phyloP scores from a whole-genome alignment of 2,113 vertebrate genomes.

The Hemiprocne comata region DNA sequence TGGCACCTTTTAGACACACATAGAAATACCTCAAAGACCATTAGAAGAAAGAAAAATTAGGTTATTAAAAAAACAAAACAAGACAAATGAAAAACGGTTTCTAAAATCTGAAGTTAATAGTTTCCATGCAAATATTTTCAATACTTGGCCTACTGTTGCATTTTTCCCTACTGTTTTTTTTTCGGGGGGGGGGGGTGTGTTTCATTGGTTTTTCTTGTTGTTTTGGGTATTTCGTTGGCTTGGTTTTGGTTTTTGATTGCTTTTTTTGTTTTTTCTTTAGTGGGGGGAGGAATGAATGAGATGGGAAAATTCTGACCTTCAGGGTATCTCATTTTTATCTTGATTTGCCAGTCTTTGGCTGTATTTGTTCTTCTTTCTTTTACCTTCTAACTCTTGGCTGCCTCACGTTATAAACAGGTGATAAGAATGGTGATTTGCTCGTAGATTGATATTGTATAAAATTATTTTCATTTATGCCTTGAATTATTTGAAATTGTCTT shows the following conservation, averaged over 20 bases:
- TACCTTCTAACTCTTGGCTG: not conserved
- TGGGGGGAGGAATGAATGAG: fast-evolving
- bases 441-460: not conserved
- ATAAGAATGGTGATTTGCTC: not conserved
- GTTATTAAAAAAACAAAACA: not conserved
- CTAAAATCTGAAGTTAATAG: not conserved
- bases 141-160: not conserved
- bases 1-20: not conserved
- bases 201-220: too few relatives aligned
- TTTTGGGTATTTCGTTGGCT: too few relatives aligned
- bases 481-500: not conserved
- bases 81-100: not conserved
- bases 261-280: not conserved
- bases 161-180: fast-evolving
- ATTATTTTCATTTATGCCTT: not conserved
- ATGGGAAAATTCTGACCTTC: not conserved
- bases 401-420: not conserved
- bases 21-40: not conserved
- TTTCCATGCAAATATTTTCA: not conserved
- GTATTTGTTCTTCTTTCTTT: not conserved
- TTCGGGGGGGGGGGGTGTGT: too few relatives aligned
- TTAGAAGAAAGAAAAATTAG: not conserved
- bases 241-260: too few relatives aligned
- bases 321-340: not conserved
- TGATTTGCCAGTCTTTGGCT: not conserved